phyloP scores from a whole-genome alignment of 2,797 vertebrate species.

The Labroides dimidiatus region DNA sequence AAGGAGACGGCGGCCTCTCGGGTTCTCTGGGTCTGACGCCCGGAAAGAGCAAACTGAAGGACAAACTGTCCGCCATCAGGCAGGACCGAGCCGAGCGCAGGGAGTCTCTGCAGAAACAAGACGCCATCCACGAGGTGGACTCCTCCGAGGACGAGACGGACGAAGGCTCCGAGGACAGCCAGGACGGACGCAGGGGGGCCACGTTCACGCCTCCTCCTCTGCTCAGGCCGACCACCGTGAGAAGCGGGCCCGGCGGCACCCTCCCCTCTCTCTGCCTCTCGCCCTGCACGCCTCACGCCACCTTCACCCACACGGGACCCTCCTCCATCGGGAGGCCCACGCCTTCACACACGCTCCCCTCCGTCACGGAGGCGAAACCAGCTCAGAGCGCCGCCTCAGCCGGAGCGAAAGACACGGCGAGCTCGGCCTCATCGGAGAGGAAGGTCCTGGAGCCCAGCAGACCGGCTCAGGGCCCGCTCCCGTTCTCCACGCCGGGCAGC shows the following conservation, averaged over 20 bases:
- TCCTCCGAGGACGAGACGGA: constrained; percentile 96
- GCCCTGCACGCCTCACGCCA: constrained; percentile 60
- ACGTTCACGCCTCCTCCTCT: constrained; percentile 74
- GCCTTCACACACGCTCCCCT: constrained; percentile 30
- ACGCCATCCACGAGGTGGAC: constrained; percentile 96
- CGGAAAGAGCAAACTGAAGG: constrained; percentile 85
- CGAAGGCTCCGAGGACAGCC: constrained; percentile 93
- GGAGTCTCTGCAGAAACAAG: constrained; percentile 96
- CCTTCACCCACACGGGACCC: constrained; percentile 56
- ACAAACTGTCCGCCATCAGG: constrained; percentile 89
- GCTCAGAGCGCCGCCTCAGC: constrained; percentile 21
- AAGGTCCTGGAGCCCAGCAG: constrained; percentile 45
- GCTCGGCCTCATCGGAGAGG: constrained; percentile 15
- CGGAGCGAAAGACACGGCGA: constrained; percentile 37
- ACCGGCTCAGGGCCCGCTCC: constrained; percentile 59
- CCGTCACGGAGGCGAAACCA: constrained; percentile 45
- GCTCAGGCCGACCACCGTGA: constrained; percentile 77
- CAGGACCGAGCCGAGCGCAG: constrained; percentile 94
- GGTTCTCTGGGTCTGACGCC: constrained; percentile 74
- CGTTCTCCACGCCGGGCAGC: constrained; percentile 83
- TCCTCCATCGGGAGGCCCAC: constrained; percentile 53
- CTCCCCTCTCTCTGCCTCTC: constrained; percentile 74
- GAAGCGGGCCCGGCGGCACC: constrained; percentile 68
- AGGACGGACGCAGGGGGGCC: constrained; percentile 82
- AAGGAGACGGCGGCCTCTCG: constrained; percentile 67